Evolutionary conservation across 2,797 vertebrate species (phyloP).

Genomic region (Okamejei kenojei): DNA sequence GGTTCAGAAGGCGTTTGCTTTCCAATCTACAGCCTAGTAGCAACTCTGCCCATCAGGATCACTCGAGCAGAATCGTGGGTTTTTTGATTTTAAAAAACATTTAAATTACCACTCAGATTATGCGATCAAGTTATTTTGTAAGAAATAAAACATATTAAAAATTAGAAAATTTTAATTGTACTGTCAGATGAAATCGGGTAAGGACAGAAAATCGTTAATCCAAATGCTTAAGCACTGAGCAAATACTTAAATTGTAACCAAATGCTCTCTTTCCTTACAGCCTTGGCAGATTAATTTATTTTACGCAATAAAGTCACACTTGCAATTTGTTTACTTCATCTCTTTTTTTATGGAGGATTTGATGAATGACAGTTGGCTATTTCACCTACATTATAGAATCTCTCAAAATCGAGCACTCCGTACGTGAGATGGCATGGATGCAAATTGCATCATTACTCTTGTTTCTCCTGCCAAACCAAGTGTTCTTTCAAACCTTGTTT

Average conservation of each 20-base stretch:
- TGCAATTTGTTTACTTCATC: conserved; percentile 31
- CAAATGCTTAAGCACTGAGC: not conserved
- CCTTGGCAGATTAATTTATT: conserved; percentile 4
- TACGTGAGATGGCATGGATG: not conserved
- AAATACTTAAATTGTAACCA: not conserved
- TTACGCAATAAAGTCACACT: conserved; percentile 24
- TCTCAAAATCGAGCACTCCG: not conserved
- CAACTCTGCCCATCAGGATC: conserved; percentile 1
- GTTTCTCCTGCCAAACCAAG: not conserved
- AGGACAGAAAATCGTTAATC: not conserved
- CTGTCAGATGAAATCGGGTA: not conserved
- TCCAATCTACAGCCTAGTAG: not conserved
- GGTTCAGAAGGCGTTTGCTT: not conserved
- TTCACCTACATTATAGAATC: conserved; percentile 8
- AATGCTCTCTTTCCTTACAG: not conserved
- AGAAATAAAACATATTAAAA: not conserved
- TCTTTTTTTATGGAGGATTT: not conserved
- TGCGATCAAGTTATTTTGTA: not conserved
- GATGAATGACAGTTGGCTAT: conserved; percentile 15
- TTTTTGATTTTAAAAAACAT: not conserved
- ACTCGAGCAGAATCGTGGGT: not conserved
- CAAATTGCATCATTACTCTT: conserved; percentile 32
- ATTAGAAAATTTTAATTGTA: not conserved
- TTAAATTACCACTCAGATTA: not conserved
- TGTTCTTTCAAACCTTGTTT: not conserved